These are phyloP conservation scores for Phymorhynchus buccinoides DNA, from an alignment of 1,140 invertebrate genomes.

Conservation along the genomic window DNA sequence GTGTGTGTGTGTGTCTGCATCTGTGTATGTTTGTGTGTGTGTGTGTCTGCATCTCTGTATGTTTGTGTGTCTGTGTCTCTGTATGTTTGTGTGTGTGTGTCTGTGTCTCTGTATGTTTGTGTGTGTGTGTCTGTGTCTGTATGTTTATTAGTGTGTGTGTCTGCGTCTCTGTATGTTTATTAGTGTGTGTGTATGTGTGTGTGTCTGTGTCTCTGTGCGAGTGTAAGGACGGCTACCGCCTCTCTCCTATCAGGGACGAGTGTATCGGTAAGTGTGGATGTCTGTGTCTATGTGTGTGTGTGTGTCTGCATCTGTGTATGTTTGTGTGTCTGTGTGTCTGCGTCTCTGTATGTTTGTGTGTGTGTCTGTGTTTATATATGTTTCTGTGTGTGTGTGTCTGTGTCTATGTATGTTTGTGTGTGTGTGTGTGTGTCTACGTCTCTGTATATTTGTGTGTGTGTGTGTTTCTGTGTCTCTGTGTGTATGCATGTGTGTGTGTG, in stretches of 20 bases:
- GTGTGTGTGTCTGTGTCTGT: too few species aligned
- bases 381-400: not conserved
- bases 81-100: not conserved
- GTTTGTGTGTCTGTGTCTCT: not conserved
- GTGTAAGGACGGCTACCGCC: conserved; percentile 87
- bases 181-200: too few species aligned
- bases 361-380: not conserved
- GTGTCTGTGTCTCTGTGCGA: too few species aligned
- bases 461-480: too few species aligned
- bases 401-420: not conserved
- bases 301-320: not conserved
- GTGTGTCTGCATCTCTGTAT: too few species aligned
- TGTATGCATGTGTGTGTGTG: too few species aligned
- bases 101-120: not conserved
- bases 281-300: not conserved
- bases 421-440: too few species aligned
- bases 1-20: too few species aligned
- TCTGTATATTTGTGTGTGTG: too few species aligned
- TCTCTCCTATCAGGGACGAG: conserved; percentile 69
- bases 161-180: too few species aligned
- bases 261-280: conserved; percentile 56
- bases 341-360: not conserved
- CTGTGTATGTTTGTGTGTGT: too few species aligned
- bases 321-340: not conserved
- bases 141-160: too few species aligned